phyloP scores from a whole-genome alignment of 1,140 invertebrate genomes.

The Euura lappo region DNA sequence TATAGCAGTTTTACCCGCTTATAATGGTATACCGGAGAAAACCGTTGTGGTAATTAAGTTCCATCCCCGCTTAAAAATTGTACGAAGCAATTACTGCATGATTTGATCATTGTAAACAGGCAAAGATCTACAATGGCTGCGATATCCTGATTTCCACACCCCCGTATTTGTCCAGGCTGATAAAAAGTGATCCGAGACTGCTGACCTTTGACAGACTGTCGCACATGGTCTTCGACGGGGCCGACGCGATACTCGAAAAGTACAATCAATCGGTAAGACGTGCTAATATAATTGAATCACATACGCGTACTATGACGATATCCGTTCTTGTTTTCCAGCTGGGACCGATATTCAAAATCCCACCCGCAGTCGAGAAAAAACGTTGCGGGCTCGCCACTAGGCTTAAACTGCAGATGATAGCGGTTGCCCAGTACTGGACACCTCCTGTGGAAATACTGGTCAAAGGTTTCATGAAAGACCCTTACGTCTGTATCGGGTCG shows the following conservation, averaged over 20 bases:
- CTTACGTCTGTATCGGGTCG: slow-evolving; percentile 53
- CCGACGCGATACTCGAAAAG: slow-evolving; percentile 52
- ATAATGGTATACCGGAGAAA: slow-evolving; percentile 45
- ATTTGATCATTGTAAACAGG: slow-evolving; percentile 33
- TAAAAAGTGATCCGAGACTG: slow-evolving; percentile 32
- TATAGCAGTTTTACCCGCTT: slow-evolving; percentile 34
- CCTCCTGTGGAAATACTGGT: slow-evolving; percentile 37
- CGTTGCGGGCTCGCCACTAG: slow-evolving; percentile 22
- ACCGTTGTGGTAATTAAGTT: slow-evolving; percentile 37
- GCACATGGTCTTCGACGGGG: slow-evolving; percentile 49
- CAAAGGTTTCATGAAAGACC: slow-evolving; percentile 34
- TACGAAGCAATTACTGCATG: slow-evolving; percentile 14
- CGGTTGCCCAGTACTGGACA: slow-evolving; percentile 44
- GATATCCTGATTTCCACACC: slow-evolving; percentile 56
- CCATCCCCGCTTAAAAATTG: slow-evolving; percentile 13
- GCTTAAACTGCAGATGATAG: slow-evolving; percentile 44
- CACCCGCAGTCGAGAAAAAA: slow-evolving; percentile 40
- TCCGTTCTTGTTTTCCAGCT: slow-evolving; percentile 32
- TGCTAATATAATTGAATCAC: not conserved
- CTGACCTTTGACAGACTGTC: slow-evolving; percentile 44
- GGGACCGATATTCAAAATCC: slow-evolving; percentile 34
- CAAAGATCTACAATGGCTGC: slow-evolving; percentile 51
- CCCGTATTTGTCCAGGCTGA: slow-evolving; percentile 41
- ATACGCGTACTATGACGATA: not conserved
- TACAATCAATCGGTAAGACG: slow-evolving; percentile 41